Evolutionary conservation across 2,113 vertebrate species (phyloP).

Genomic region (Dicaeum eximium): DNA sequence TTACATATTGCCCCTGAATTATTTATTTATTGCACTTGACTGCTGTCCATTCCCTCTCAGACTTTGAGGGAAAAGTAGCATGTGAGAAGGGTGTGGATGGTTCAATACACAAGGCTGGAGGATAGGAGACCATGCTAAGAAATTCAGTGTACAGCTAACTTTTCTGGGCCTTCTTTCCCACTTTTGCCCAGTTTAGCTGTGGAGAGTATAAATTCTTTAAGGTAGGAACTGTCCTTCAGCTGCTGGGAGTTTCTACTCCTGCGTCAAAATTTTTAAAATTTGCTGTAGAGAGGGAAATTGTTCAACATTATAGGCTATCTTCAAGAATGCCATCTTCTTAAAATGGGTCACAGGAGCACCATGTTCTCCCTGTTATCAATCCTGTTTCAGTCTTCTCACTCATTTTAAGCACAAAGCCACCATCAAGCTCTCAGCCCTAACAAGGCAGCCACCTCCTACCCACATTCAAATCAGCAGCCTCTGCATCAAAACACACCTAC

Average conservation of each 20-base stretch:
- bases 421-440: background rate
- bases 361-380: background rate
- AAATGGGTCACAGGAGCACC: background rate
- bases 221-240: background rate
- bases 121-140: background rate
- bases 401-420: background rate
- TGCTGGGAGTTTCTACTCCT: background rate
- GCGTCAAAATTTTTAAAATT: background rate
- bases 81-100: background rate
- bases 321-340: background rate
- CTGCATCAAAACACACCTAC: background rate
- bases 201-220: background rate
- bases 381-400: background rate
- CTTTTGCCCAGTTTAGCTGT: background rate
- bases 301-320: background rate
- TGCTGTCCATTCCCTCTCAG: background rate
- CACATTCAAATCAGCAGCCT: background rate
- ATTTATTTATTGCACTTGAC: background rate
- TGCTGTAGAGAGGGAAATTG: background rate
- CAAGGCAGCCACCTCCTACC: background rate
- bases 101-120: background rate
- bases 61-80: background rate
- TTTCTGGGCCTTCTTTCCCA: background rate
- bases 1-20: background rate
- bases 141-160: background rate